Conservation (phyloP, 2,888 invertebrate species). For the Synanthedon myopaeformis region DNA sequence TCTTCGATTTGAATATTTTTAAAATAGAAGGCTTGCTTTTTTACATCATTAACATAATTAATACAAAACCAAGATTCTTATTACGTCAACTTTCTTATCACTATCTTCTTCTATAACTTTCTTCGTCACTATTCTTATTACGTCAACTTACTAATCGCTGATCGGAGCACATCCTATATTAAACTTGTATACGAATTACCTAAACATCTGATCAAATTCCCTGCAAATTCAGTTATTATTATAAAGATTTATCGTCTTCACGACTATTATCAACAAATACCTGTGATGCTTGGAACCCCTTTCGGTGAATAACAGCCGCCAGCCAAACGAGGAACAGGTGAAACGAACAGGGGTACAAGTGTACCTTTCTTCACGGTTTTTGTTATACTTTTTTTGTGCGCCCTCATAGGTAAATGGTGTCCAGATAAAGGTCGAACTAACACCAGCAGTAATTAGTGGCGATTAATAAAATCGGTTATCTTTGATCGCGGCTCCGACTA, state of each 20-base stretch:
- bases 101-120: too few species aligned
- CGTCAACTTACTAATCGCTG: too few species aligned
- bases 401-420: constrained; percentile 54
- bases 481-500: constrained; percentile 48
- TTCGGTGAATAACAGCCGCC: constrained; percentile 53
- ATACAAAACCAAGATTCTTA: too few species aligned
- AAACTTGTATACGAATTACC: too few species aligned
- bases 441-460: constrained; percentile 70
- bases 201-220: constrained; percentile 33
- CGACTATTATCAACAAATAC: constrained; percentile 55
- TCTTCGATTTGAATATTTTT: too few species aligned
- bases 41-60: too few species aligned
- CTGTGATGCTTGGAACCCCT: constrained; percentile 67
- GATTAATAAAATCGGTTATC: constrained; percentile 67
- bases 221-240: constrained; percentile 63
- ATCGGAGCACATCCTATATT: too few species aligned
- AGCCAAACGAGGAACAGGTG: constrained; percentile 65
- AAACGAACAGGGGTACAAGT: constrained; percentile 40
- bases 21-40: too few species aligned
- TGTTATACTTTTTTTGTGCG: constrained; percentile 46
- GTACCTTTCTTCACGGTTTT: constrained; percentile 64
- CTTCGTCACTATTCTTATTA: too few species aligned
- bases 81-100: too few species aligned
- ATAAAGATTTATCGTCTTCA: constrained; percentile 53
- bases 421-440: constrained; percentile 66